A percentile compares a stretch with the other conserved stretches of the same genome.
phyloP scores from a whole-genome alignment of 2,888 invertebrate species.

The Actias luna region DNA sequence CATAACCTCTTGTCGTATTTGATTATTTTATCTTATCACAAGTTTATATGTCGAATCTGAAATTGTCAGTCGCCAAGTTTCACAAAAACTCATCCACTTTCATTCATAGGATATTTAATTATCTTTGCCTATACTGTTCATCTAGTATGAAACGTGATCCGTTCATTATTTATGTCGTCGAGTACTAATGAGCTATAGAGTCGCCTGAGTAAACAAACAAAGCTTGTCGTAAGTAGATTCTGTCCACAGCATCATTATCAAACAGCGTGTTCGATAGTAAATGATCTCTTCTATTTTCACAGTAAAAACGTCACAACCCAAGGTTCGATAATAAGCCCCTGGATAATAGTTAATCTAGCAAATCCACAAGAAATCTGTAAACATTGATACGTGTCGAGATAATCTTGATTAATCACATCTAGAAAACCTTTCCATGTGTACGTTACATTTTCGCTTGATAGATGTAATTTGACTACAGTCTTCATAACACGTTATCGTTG shows the following conservation, averaged over 20 bases:
- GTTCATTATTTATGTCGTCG: neutral
- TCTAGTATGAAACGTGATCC: neutral
- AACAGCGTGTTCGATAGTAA: neutral
- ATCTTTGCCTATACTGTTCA: neutral
- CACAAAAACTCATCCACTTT: neutral
- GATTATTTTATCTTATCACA: neutral
- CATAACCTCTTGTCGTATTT: neutral
- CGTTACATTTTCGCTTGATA: neutral
- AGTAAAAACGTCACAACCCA: constrained; percentile 33
- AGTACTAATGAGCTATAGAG: neutral
- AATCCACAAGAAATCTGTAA: constrained; percentile 67
- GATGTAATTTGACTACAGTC: constrained; percentile 3
- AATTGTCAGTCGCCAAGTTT: constrained; percentile 12
- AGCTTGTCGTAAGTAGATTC: neutral
- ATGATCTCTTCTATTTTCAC: constrained; percentile 19
- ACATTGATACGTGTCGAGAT: constrained; percentile 60
- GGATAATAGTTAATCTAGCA: constrained; percentile 60
- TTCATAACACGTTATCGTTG: neutral
- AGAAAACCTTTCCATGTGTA: constrained; percentile 45
- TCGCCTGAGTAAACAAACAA: neutral
- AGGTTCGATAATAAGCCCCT: constrained; percentile 47
- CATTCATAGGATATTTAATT: constrained; percentile 1
- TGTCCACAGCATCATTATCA: neutral
- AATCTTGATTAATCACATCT: constrained; percentile 70
- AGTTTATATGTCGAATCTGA: constrained; percentile 25